Percentiles rank a stretch among this genome's conserved stretches.
These are phyloP conservation scores for Argopecten irradians DNA, from an alignment of 1,140 invertebrate genomes.

Conservation along the genomic window DNA sequence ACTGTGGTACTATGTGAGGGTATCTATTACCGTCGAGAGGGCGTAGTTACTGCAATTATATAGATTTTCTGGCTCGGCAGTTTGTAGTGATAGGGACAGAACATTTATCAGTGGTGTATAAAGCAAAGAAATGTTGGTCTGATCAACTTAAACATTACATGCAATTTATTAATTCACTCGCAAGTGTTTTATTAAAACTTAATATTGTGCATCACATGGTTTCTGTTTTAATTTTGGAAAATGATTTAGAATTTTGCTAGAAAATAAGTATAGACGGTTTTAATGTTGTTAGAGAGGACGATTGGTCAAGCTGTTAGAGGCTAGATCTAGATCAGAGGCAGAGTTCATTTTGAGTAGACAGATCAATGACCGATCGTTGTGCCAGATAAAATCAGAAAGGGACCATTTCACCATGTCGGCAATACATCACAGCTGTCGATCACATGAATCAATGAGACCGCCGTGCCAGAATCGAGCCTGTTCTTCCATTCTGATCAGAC, in stretches of 20 bases:
- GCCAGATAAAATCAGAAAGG: not conserved
- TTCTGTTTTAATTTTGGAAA: no score
- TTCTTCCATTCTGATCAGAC: constrained; percentile 9
- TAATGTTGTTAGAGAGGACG: no score
- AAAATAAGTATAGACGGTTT: no score
- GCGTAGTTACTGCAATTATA: not conserved
- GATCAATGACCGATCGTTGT: not conserved
- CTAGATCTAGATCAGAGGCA: no score
- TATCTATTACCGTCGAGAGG: not conserved
- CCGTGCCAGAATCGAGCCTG: not conserved
- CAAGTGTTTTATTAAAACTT: no score
- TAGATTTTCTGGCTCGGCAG: not conserved
- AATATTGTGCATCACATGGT: no score
- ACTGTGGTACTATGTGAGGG: not conserved
- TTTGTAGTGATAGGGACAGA: not conserved
- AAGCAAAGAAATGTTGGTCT: not conserved
- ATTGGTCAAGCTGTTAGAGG: no score
- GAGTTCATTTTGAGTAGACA: not conserved
- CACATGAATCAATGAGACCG: not conserved
- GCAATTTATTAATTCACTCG: no score
- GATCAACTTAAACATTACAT: not conserved
- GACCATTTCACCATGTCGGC: not conserved
- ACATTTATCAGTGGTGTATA: not conserved
- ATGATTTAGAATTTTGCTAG: no score
- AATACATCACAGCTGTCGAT: constrained; percentile 22